Percentiles rank a stretch among this genome's conserved stretches.
These are phyloP conservation scores for Tupaia chinensis DNA, from an alignment of 2,113 vertebrate species.

Conservation along the genomic window DNA sequence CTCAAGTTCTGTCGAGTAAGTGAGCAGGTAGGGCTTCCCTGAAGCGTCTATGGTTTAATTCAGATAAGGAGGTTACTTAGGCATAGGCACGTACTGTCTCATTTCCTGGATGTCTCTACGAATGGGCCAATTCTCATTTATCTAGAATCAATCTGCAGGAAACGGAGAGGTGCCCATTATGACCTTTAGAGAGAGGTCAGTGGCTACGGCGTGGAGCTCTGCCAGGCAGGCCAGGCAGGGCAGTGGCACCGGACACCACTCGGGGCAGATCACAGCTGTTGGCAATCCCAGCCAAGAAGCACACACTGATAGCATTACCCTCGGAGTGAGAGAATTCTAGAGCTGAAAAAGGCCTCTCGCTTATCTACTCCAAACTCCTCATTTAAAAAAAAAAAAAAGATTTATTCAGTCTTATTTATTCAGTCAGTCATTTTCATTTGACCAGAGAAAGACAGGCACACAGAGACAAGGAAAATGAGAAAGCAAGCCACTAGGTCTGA, in stretches of 20 bases:
- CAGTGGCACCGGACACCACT: neutral
- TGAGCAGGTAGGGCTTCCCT: neutral
- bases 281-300: slow-evolving; percentile 43
- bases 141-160: slow-evolving; percentile 25
- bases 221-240: slow-evolving; percentile 23
- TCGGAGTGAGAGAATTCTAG: neutral
- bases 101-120: neutral
- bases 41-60: neutral
- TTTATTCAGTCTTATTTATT: too few species aligned
- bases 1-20: neutral
- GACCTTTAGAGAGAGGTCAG: slow-evolving; percentile 60
- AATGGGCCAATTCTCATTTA: slow-evolving; percentile 2
- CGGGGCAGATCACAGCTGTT: slow-evolving; percentile 64
- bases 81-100: neutral
- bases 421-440: too few species aligned
- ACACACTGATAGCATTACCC: neutral
- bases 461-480: too few species aligned
- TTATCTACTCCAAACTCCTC: neutral
- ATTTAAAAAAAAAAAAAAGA: neutral
- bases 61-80: neutral
- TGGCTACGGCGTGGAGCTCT: neutral
- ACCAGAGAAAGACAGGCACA: too few species aligned
- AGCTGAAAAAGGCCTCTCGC: neutral
- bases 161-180: slow-evolving; percentile 50
- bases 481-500: too few species aligned